These are phyloP conservation scores for Scarus forsteni DNA, from an alignment of 2,797 vertebrate genomes.

Conservation along the genomic window DNA sequence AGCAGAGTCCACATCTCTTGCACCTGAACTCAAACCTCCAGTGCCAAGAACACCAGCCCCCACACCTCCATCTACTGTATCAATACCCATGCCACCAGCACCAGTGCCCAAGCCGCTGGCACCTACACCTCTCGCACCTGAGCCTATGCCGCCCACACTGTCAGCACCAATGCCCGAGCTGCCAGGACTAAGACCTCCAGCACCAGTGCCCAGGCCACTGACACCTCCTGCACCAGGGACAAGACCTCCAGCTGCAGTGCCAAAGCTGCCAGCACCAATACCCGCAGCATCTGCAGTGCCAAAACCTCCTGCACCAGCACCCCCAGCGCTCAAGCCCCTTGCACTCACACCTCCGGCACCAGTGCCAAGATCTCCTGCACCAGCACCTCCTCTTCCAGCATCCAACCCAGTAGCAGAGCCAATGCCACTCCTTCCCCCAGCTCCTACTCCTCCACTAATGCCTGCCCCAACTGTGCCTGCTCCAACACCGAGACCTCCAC, in stretches of 20 bases:
- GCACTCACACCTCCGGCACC: neutral
- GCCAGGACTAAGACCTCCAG: no score
- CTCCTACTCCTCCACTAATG: slow-evolving; percentile 1
- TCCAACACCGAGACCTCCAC: slow-evolving; percentile 13
- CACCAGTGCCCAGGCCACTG: no score
- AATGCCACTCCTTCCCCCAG: neutral
- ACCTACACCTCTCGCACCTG: neutral
- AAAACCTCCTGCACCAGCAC: neutral
- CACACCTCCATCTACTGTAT: neutral
- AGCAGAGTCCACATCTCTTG: neutral
- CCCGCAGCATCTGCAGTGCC: neutral
- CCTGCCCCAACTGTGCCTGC: slow-evolving; percentile 11
- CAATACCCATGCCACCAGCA: neutral
- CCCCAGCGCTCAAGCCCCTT: no score
- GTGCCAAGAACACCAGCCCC: neutral
- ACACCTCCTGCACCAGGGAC: no score
- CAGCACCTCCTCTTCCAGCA: neutral
- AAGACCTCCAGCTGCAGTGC: neutral
- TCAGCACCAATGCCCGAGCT: neutral
- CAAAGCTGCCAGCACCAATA: neutral
- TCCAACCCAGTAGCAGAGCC: neutral
- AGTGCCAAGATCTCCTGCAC: neutral
- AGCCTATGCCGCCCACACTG: neutral
- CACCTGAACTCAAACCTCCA: neutral
- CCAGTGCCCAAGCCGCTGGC: neutral